Conservation (phyloP, 1,140 invertebrate species). For the Hyposmocoma kahamanoa region DNA sequence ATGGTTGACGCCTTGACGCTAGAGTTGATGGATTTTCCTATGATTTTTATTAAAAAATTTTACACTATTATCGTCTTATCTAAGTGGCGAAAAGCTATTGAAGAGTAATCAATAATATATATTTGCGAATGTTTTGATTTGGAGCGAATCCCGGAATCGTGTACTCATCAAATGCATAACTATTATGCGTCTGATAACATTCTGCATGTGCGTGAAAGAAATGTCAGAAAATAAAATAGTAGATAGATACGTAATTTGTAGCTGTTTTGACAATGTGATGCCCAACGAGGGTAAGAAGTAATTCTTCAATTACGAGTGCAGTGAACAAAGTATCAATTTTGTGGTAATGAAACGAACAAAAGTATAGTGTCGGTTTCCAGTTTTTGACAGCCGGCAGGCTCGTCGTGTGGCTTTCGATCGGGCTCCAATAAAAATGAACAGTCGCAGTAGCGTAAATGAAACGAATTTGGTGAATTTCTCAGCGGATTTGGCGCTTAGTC, state of each 20-base stretch:
- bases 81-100: constrained; percentile 25
- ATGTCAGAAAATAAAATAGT: constrained; percentile 46
- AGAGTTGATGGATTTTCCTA: constrained; percentile 42
- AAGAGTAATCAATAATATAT: constrained; percentile 23
- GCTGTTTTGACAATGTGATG: constrained; percentile 51
- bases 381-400: constrained; percentile 64
- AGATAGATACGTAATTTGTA: constrained; percentile 34
- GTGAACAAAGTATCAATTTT: constrained; percentile 22
- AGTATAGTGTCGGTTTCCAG: constrained; percentile 42
- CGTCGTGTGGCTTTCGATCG: constrained; percentile 44
- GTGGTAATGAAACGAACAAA: constrained; percentile 51
- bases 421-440: constrained; percentile 62
- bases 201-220: constrained; percentile 62
- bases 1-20: constrained; percentile 64
- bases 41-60: constrained; percentile 31
- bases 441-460: constrained; percentile 63
- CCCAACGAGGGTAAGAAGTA: constrained; percentile 21
- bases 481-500: constrained; percentile 47
- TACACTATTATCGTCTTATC: constrained; percentile 26
- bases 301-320: constrained; percentile 18
- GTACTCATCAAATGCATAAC: constrained; percentile 24
- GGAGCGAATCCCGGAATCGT: constrained; percentile 16
- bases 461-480: constrained; percentile 64
- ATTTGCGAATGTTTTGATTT: constrained; percentile 34
- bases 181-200: constrained; percentile 48